A percentile compares a stretch with the other conserved stretches of the same genome.
Conservation (phyloP, 2,113 vertebrate species). For the Chionis minor region DNA sequence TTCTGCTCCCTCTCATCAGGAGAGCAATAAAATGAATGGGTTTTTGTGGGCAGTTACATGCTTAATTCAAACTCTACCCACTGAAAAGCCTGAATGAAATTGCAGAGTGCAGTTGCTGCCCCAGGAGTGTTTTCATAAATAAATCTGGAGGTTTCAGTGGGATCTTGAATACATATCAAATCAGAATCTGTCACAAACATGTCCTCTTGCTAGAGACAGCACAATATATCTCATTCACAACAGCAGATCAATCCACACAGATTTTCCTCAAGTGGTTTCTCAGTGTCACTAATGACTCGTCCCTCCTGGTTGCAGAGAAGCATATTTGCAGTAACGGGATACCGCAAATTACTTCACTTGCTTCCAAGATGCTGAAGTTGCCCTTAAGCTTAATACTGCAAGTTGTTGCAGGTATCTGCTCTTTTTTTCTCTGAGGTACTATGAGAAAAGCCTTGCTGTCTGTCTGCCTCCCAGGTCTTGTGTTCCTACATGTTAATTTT, state of each 20-base stretch:
- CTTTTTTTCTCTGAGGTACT: not conserved
- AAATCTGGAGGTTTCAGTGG: conserved; percentile 30
- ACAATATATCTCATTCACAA: not conserved
- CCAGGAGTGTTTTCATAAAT: conserved; percentile 34
- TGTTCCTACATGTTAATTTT: not conserved
- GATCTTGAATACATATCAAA: conserved; percentile 38
- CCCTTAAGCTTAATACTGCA: conserved; percentile 23
- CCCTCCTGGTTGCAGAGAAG: conserved; percentile 6
- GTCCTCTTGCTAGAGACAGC: not conserved
- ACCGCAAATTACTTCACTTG: conserved; percentile 16
- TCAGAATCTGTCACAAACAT: not conserved
- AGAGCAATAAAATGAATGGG: not conserved
- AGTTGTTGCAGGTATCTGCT: conserved; percentile 38
- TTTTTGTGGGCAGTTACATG: not conserved
- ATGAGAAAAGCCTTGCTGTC: conserved; percentile 27
- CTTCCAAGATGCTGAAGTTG: conserved; percentile 33
- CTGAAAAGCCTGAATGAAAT: conserved; percentile 39
- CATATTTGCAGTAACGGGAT: not conserved
- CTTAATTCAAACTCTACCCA: conserved; percentile 20
- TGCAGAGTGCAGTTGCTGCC: not conserved
- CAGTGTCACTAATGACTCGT: not conserved
- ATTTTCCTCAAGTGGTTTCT: conserved; percentile 45
- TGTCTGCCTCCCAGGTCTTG: not conserved
- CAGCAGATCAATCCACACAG: conserved; percentile 1
- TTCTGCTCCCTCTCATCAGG: conserved; percentile 4